Percentiles rank a stretch among this genome's conserved stretches.
Conservation (phyloP, 2,888 invertebrate species). For the Scotopteryx bipunctaria region DNA sequence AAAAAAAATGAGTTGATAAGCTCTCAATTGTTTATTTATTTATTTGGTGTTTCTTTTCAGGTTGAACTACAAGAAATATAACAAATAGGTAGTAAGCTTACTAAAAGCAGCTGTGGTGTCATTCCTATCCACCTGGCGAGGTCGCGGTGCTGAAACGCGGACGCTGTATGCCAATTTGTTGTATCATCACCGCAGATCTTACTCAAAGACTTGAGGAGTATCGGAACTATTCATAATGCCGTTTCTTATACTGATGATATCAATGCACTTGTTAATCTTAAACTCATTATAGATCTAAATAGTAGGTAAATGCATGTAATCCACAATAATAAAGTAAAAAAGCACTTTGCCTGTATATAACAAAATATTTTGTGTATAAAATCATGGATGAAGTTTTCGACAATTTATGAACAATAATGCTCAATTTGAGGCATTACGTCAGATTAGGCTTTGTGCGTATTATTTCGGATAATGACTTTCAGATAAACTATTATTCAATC, state of each 20-base stretch:
- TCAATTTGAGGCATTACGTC: conserved; percentile 4
- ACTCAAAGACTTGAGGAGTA: background rate
- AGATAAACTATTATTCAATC: background rate
- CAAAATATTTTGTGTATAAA: conserved; percentile 14
- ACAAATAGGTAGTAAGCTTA: conserved; percentile 60
- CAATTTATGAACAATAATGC: background rate
- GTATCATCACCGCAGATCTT: conserved; percentile 16
- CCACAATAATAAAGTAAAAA: conserved; percentile 3
- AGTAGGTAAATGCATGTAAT: conserved; percentile 5
- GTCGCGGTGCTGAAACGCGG: conserved; percentile 37
- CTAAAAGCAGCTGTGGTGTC: conserved; percentile 56
- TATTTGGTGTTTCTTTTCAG: conserved; percentile 49
- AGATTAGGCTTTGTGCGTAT: background rate
- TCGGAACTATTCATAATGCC: conserved; percentile 2
- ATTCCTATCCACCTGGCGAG: conserved; percentile 49
- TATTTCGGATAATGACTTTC: background rate
- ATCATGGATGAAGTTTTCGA: conserved; percentile 6
- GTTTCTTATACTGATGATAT: conserved; percentile 12
- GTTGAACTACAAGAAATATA: conserved; percentile 83
- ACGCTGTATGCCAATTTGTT: conserved; percentile 8
- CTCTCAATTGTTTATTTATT: background rate
- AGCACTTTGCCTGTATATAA: conserved; percentile 21
- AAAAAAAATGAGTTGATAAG: background rate
- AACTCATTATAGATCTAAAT: conserved; percentile 6
- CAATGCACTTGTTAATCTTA: conserved; percentile 23